Conservation (phyloP, 2,113 vertebrate genomes). For the Corapipo altera region DNA sequence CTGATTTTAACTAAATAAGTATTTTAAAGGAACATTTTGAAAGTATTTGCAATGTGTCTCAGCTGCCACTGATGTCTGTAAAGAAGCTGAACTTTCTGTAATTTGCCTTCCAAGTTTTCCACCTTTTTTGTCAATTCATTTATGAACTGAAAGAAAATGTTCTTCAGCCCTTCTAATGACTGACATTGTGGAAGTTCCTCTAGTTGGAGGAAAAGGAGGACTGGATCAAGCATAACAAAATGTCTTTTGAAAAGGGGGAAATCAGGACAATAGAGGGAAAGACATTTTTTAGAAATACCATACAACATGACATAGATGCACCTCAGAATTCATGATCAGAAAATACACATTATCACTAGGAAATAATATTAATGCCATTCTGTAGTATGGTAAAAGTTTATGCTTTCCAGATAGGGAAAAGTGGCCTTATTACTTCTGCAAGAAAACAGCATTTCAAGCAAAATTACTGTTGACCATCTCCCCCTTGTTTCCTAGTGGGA, state of each 20-base stretch:
- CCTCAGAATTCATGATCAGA: not conserved
- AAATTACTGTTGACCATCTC: not conserved
- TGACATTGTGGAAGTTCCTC: not conserved
- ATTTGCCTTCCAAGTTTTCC: not conserved
- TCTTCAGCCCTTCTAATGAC: not conserved
- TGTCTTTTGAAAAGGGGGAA: not conserved
- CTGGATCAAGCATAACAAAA: not conserved
- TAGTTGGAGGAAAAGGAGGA: not conserved
- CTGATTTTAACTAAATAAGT: not conserved
- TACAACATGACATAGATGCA: not conserved
- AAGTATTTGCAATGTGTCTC: not conserved
- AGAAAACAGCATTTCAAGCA: not conserved
- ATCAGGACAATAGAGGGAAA: not conserved
- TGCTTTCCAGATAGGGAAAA: not conserved
- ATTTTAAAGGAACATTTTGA: not conserved
- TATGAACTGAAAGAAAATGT: not conserved
- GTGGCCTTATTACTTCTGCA: not conserved
- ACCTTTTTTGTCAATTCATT: not conserved
- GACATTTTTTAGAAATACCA: not conserved
- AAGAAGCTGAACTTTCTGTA: not conserved
- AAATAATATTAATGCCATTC: not conserved
- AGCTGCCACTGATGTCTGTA: not conserved
- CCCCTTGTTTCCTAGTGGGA: not conserved
- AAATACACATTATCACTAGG: not conserved
- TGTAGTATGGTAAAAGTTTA: not conserved